Base-by-base conservation (phyloP, 1,140 invertebrate genomes). In the Trichonephila clavata region DNA sequence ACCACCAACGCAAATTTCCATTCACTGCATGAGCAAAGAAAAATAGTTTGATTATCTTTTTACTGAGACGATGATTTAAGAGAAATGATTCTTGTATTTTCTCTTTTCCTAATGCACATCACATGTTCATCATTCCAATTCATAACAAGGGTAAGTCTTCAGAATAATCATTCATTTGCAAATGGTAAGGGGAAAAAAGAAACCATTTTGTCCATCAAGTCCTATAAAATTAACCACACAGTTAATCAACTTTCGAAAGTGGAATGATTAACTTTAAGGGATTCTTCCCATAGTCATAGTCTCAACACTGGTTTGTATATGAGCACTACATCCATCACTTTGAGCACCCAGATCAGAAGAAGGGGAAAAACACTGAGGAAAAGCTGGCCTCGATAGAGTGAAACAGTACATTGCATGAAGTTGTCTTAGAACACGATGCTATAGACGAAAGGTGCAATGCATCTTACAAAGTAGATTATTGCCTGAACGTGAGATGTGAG, bases 391-490 rank as follows among this genome's bases (percentile, higher is more conserved):
- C 83, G 21, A 32, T 83, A 90, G 88, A 90, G 65, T 90, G 88
- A 90, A 80, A 92, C 81, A 86, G 80, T 43, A 92, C 43, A 21
- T 90, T 92, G 90, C 43, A 68, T 68, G 88, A 90, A 68, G 88
- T 90, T 90, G 80, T 86, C 90, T 86, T 81, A 59, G 60, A 86
- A 92, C 57, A 92, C 65, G 92, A 93, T 93, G 92, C 84, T 63
- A 68, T 81, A 92, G 50, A 92, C 90, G 61, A 90, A 88, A 83
- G 80, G 90, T 92, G 90, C 90, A 92, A 92, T 88, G 92, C 92
- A 93, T 93, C 92, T 93, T 93, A 88, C 68, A 93, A 88, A 93
- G 92, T 93, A 93, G 84, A 93, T 93, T 93, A 93, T 93, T 93
- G 92, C 92, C 92, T 93, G 84, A 93, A 93, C 65, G 92, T 93